These are phyloP conservation scores for Merodon equestris DNA, from an alignment of 2,888 invertebrate species.

Conservation along the genomic window DNA sequence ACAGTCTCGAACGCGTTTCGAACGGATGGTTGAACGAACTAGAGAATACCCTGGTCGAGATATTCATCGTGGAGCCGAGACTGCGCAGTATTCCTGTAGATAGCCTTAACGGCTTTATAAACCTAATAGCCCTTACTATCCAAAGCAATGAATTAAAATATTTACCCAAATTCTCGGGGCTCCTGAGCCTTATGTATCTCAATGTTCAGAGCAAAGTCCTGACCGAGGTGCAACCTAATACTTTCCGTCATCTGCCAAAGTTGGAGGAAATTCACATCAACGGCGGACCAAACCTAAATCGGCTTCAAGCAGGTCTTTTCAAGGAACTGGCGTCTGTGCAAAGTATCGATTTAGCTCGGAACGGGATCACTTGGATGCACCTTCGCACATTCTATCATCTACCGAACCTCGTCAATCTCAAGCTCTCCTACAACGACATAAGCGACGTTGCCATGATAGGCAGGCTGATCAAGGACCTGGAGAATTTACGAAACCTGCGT, in stretches of 20 bases:
- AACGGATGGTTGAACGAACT: constrained; percentile 89
- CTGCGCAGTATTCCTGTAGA: constrained; percentile 88
- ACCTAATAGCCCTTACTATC: constrained; percentile 90
- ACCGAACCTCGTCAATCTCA: constrained; percentile 85
- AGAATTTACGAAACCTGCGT: constrained; percentile 84
- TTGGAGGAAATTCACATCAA: constrained; percentile 88
- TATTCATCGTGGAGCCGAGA: constrained; percentile 91
- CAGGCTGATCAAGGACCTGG: constrained; percentile 86
- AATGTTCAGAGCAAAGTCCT: constrained; percentile 86
- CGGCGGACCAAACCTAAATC: constrained; percentile 83
- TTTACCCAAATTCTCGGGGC: constrained; percentile 85
- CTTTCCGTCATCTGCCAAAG: constrained; percentile 85
- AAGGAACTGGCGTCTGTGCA: constrained; percentile 85
- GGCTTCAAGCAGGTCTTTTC: constrained; percentile 87
- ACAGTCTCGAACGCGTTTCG: constrained; percentile 89
- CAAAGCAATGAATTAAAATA: constrained; percentile 88
- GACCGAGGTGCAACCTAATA: constrained; percentile 83
- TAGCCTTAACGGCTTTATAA: constrained; percentile 86
- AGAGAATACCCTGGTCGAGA: constrained; percentile 87
- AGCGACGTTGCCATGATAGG: constrained; percentile 91
- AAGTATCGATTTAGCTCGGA: constrained; percentile 87
- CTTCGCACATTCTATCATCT: constrained; percentile 85
- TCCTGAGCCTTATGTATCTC: constrained; percentile 86
- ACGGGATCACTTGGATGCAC: constrained; percentile 88
- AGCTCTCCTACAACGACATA: constrained; percentile 86